Conservation (phyloP, 2,113 vertebrate species). For the Galemys pyrenaicus region DNA sequence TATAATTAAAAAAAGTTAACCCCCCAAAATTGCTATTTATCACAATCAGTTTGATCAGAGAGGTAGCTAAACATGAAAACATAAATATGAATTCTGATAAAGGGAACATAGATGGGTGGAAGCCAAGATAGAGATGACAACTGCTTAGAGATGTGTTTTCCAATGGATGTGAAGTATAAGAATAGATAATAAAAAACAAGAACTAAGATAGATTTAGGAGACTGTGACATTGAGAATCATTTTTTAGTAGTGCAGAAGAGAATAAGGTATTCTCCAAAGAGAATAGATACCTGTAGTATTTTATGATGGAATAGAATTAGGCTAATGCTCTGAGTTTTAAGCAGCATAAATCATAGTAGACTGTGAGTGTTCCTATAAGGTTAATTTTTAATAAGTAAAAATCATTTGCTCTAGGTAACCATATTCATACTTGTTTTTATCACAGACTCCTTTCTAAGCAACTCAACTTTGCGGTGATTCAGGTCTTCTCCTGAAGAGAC, state of each 20-base stretch:
- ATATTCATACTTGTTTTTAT: slow-evolving; percentile 70
- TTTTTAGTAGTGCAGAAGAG: slow-evolving; percentile 4
- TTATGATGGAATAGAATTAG: not conserved
- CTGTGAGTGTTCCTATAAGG: not conserved
- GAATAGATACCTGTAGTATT: not conserved
- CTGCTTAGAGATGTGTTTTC: not conserved
- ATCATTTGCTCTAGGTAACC: slow-evolving; percentile 33
- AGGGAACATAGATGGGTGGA: not conserved
- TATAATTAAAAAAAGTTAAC: not conserved
- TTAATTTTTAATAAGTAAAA: slow-evolving; percentile 3
- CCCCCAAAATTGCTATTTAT: not conserved
- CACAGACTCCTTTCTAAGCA: slow-evolving; percentile 71
- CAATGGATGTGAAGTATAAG: not conserved
- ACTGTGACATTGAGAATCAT: not conserved
- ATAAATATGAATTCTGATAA: not conserved
- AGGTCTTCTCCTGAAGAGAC: slow-evolving; percentile 66
- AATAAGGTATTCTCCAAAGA: not conserved
- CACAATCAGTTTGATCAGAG: not conserved
- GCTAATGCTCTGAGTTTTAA: not conserved
- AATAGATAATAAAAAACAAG: slow-evolving; percentile 17
- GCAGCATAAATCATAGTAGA: not conserved
- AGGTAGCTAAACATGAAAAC: not conserved
- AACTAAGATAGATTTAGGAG: not conserved
- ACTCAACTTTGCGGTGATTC: slow-evolving; percentile 51
- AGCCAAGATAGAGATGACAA: not conserved